phyloP scores from a whole-genome alignment of 2,888 invertebrate species.

The Archips xylosteana region DNA sequence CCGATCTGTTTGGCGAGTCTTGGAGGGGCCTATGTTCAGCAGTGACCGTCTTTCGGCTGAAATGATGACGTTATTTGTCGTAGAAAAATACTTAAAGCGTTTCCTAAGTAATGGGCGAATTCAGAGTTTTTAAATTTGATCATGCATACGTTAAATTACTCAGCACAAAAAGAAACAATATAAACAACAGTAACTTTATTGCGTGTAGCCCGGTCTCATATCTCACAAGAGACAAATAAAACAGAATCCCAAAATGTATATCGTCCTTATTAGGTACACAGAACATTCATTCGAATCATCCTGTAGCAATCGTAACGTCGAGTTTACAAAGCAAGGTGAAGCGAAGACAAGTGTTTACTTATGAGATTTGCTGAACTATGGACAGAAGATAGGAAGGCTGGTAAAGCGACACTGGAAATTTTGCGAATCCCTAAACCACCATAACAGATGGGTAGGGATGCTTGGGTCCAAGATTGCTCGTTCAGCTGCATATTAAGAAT shows the following conservation, averaged over 20 bases:
- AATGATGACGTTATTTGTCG: background rate
- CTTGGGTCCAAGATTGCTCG: too few species aligned
- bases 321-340: constrained; percentile 66
- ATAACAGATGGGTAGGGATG: too few species aligned
- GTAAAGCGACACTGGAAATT: too few species aligned
- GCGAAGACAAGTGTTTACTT: constrained; percentile 75
- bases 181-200: background rate
- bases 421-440: too few species aligned
- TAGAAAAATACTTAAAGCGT: background rate
- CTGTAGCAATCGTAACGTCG: constrained; percentile 58
- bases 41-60: too few species aligned
- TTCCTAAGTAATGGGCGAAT: background rate
- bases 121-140: background rate
- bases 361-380: too few species aligned
- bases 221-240: background rate
- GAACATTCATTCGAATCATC: constrained; percentile 45
- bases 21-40: too few species aligned
- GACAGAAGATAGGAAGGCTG: too few species aligned
- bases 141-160: too few species aligned
- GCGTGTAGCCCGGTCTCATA: background rate
- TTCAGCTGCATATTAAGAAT: too few species aligned
- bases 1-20: too few species aligned
- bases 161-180: background rate
- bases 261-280: background rate
- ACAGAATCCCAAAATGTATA: background rate